phyloP scores from a whole-genome alignment of 1,140 invertebrate genomes.

The Bombus waltoni region DNA sequence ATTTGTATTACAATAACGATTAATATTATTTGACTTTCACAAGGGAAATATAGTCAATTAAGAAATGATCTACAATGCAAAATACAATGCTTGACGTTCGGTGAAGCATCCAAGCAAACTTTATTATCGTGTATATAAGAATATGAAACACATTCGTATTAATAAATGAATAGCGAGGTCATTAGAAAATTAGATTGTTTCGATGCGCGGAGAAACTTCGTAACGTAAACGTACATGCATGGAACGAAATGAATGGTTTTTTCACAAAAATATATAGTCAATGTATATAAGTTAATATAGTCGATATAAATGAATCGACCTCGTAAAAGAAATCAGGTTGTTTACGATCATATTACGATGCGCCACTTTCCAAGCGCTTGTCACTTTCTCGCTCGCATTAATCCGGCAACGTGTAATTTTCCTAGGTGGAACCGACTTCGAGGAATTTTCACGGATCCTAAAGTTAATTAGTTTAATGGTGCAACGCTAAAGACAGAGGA shows the following conservation, averaged over 20 bases:
- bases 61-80: not conserved
- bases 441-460: not conserved
- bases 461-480: slow-evolving; percentile 21
- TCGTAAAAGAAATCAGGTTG: no score
- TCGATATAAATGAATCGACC: no score
- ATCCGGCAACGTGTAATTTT: slow-evolving; percentile 14
- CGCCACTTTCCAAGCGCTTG: slow-evolving; percentile 1
- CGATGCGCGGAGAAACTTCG: not conserved
- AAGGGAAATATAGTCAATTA: not conserved
- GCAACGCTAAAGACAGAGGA: not conserved
- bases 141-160: not conserved
- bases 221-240: not conserved
- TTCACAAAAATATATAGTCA: no score
- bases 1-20: not conserved
- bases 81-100: not conserved
- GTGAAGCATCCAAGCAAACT: not conserved
- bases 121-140: not conserved
- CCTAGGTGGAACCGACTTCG: not conserved
- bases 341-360: not conserved
- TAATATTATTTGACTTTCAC: not conserved
- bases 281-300: no score
- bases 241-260: no score
- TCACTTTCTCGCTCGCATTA: slow-evolving; percentile 45
- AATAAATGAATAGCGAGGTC: not conserved
- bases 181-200: not conserved